Evolutionary conservation across 2,888 invertebrate species (phyloP).

Genomic region (Ennomos fuscantarius): DNA sequence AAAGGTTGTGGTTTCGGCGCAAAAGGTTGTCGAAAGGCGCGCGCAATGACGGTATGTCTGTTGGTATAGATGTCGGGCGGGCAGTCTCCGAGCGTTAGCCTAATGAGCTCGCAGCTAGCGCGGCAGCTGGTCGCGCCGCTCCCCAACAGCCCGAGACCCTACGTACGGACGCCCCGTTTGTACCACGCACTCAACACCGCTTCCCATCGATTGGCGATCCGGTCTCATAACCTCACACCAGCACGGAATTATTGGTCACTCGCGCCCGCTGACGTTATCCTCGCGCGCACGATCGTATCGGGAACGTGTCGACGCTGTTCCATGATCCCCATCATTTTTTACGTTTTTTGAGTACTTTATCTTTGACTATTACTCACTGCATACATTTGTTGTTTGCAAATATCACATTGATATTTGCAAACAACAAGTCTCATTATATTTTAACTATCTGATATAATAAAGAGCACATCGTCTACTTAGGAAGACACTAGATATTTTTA

Average conservation of each 20-base stretch:
- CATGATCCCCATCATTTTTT: neutral
- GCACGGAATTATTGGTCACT: constrained; percentile 45
- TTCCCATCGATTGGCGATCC: constrained; percentile 74
- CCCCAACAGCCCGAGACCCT: constrained; percentile 79
- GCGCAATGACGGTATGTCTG: constrained; percentile 56
- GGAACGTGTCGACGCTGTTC: constrained; percentile 4
- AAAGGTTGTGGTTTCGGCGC: too few species aligned
- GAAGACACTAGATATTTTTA: too few species aligned
- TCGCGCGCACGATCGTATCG: constrained; percentile 19
- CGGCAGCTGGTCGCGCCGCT: constrained; percentile 86
- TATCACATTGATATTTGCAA: too few species aligned
- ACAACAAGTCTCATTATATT: too few species aligned
- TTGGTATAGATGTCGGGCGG: constrained; percentile 73
- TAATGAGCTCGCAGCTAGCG: constrained; percentile 86
- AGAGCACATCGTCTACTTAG: too few species aligned
- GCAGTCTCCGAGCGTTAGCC: constrained; percentile 65
- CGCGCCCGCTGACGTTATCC: constrained; percentile 15
- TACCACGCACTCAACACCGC: constrained; percentile 84
- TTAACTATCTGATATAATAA: too few species aligned
- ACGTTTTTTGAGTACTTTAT: neutral
- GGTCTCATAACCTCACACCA: constrained; percentile 41
- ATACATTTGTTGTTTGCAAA: constrained; percentile 3
- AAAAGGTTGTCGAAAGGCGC: too few species aligned
- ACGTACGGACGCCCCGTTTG: constrained; percentile 84
- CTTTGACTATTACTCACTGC: neutral